phyloP scores from a whole-genome alignment of 1,140 invertebrate genomes.

The Spodoptera litura region DNA sequence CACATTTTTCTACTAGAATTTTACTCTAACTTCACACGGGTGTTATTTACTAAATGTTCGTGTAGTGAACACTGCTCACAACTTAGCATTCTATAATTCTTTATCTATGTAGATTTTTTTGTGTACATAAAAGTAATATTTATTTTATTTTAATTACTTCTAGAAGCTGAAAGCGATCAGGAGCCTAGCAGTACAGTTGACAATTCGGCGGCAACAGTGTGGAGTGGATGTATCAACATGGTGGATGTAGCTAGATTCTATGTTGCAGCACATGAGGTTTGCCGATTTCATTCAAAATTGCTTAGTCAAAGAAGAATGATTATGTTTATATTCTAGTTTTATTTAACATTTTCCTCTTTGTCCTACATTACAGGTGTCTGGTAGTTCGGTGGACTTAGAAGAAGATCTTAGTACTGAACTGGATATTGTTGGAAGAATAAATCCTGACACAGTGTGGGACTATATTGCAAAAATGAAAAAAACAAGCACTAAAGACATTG shows the following conservation, averaged over 20 bases:
- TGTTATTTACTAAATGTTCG: no score
- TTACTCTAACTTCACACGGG: no score
- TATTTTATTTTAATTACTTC: conserved; percentile 33
- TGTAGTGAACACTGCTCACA: no score
- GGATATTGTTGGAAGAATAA: conserved; percentile 96
- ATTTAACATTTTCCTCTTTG: conserved; percentile 2
- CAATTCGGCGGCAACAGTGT: conserved; percentile 87
- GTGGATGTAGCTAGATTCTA: conserved; percentile 96
- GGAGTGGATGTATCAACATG: conserved; percentile 96
- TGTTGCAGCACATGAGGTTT: conserved; percentile 92
- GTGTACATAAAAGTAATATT: background rate
- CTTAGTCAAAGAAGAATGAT: background rate
- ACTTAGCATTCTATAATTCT: background rate
- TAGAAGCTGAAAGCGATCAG: conserved; percentile 87
- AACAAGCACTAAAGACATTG: conserved; percentile 94
- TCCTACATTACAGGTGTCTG: conserved; percentile 83
- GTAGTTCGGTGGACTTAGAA: conserved; percentile 89
- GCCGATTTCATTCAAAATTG: conserved; percentile 22
- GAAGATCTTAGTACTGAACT: conserved; percentile 92
- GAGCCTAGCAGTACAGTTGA: conserved; percentile 88
- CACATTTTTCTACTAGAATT: background rate
- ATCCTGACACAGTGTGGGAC: conserved; percentile 96
- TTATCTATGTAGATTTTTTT: background rate
- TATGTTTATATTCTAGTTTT: background rate
- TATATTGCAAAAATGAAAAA: conserved; percentile 97